Base-by-base conservation (phyloP, 2,797 vertebrate genomes). In the Sebastes aleutianus region DNA sequence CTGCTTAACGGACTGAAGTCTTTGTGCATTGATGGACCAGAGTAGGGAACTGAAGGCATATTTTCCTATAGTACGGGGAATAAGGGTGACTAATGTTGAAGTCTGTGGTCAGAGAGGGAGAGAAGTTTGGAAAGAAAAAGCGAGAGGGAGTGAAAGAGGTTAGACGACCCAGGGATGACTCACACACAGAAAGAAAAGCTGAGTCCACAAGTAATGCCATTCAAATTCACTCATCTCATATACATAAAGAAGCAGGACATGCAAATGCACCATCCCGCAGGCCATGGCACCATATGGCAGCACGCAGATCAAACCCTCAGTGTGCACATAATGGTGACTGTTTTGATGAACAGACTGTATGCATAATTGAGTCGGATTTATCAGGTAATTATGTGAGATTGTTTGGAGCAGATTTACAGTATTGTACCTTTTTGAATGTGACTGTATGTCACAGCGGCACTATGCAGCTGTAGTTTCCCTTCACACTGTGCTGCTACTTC, bases 261-360 rank as follows among this genome's bases (percentile, higher is more conserved):
- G 76, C 84, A 80, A 90, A 90, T 87, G n/a, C 53, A 10, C n/a
- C 73, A 8, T 78, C 64, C 84, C 70, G 71, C 80, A 72, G 88
- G 83, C 65, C 34, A 11, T 7, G 18, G 74, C 27, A 13, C 85
- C 90, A 91, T 92, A 90, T 92, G 91, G 87, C 85, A 67, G 50
- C 76, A 14, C 36, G 13, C 77, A 83, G 57, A 83, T 81, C 84
- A 85, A 76, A 81, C 43, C 73, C 76, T 83, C 31, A 24, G n/a
- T 3, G 5, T 79, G 34, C 36, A 85, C 70, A 63, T 65, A 53
- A 78, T 69, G 29, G n/a, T 29, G 81, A 53, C 34, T 82, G 74
- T 69, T 81, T 32, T 85, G 67, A 85, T 82, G 83, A 87, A 74
- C 76, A 89, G 85, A 86, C 72, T 89, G 89, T 74, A 85, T 89